Evolutionary conservation across 1,140 invertebrate species (phyloP).

Genomic region (Drosophila lowei): DNA sequence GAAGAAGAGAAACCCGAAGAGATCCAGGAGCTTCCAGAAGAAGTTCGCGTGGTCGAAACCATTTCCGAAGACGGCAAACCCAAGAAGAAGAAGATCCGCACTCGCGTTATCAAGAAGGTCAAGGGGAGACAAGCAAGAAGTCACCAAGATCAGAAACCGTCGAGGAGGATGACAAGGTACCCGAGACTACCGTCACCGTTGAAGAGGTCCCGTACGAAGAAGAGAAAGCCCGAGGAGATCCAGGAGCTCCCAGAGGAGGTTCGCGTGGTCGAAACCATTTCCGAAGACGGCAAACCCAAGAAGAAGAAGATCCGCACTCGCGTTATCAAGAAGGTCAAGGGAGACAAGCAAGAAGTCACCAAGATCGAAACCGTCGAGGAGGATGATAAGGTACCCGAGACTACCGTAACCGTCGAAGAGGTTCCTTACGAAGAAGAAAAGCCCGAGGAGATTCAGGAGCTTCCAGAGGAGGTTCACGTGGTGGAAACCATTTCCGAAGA

Average conservation of each 20-base stretch:
- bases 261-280: neutral
- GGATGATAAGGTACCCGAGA: conserved; percentile 12
- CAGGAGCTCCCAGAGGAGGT: conserved; percentile 6
- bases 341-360: conserved; percentile 7
- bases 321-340: conserved; percentile 11
- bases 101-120: conserved; percentile 10
- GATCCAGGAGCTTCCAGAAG: conserved; percentile 3
- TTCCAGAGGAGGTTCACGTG: conserved; percentile 3
- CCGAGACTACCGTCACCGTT: conserved; percentile 2
- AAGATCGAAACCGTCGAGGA: conserved; percentile 13
- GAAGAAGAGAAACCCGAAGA: neutral
- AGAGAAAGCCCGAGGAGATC: neutral
- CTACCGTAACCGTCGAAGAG: conserved; percentile 4
- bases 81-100: conserved; percentile 12
- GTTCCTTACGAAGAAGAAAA: neutral
- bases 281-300: conserved; percentile 3
- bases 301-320: conserved; percentile 14
- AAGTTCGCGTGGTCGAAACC: conserved; percentile 3
- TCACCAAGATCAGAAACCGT: conserved; percentile 13
- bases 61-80: conserved; percentile 3
- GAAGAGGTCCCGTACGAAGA: neutral
- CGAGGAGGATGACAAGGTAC: neutral
- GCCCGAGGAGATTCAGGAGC: neutral
- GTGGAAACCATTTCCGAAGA: conserved; percentile 1
- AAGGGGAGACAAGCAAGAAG: conserved; percentile 8